A percentile compares a stretch with the other conserved stretches of the same genome.
phyloP scores from a whole-genome alignment of 2,113 vertebrate genomes.

The Sapajus apella region DNA sequence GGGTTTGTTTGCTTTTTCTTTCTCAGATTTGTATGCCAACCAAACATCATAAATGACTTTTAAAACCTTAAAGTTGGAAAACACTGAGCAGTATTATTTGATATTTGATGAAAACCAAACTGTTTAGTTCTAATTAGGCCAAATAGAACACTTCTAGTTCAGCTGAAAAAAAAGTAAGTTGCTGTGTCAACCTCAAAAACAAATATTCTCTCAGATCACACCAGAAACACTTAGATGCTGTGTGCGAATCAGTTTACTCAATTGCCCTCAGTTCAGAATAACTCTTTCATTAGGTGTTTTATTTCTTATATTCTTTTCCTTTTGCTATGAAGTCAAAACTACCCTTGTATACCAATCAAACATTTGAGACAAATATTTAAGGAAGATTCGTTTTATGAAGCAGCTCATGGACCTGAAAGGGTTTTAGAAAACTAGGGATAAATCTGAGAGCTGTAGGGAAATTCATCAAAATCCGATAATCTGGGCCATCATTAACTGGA shows the following conservation, averaged over 20 bases:
- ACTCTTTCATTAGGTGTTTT: neutral
- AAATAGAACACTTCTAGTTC: neutral
- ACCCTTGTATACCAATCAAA: neutral
- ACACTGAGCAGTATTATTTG: neutral
- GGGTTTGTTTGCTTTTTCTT: neutral
- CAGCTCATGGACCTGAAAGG: neutral
- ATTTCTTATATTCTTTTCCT: neutral
- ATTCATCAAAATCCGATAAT: slow-evolving; percentile 40
- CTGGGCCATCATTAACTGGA: neutral
- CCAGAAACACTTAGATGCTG: neutral
- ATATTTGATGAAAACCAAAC: slow-evolving; percentile 49
- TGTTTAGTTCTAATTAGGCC: slow-evolving; percentile 42
- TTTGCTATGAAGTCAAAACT: neutral
- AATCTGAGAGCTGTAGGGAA: neutral
- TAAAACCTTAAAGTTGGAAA: slow-evolving; percentile 31
- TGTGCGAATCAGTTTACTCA: neutral
- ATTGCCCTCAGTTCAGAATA: neutral
- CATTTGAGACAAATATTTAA: neutral
- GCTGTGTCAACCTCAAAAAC: slow-evolving; percentile 15
- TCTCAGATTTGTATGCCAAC: neutral
- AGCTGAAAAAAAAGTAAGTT: slow-evolving; percentile 30
- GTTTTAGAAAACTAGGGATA: slow-evolving; percentile 23
- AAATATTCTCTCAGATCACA: neutral
- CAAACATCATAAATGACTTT: neutral
- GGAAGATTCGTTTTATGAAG: neutral